Percentiles rank a stretch among this genome's conserved stretches.
Conservation (phyloP, 2,113 vertebrate species). For the Orthonyx spaldingii region DNA sequence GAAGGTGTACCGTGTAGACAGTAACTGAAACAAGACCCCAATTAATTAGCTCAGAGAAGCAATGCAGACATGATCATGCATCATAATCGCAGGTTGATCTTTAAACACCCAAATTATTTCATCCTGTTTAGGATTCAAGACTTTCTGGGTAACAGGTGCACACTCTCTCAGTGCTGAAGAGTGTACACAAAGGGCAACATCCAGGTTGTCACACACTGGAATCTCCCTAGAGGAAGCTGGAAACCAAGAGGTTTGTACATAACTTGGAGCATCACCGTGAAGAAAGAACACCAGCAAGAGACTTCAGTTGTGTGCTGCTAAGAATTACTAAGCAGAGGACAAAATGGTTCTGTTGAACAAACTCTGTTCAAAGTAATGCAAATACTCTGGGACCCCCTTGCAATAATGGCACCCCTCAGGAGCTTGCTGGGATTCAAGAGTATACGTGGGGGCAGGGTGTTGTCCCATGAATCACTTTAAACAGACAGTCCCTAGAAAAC, state of each 20-base stretch:
- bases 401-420: background rate
- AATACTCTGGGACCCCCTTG: background rate
- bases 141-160: background rate
- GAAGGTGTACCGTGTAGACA: constrained; percentile 53
- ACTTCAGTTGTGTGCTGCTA: background rate
- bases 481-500: background rate
- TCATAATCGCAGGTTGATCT: background rate
- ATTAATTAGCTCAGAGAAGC: background rate
- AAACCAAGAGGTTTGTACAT: background rate
- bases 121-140: constrained; percentile 39
- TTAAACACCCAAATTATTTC: background rate
- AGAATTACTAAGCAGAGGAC: background rate
- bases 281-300: constrained; percentile 18
- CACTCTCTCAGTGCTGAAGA: background rate
- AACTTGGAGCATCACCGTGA: background rate
- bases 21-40: constrained; percentile 57
- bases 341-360: background rate
- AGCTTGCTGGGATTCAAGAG: background rate
- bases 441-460: background rate
- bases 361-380: constrained; percentile 1
- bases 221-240: constrained; percentile 15
- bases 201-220: background rate
- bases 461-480: background rate
- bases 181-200: background rate
- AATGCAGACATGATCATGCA: background rate